Conservation (phyloP, 2,888 invertebrate species). For the Neria commutata region DNA sequence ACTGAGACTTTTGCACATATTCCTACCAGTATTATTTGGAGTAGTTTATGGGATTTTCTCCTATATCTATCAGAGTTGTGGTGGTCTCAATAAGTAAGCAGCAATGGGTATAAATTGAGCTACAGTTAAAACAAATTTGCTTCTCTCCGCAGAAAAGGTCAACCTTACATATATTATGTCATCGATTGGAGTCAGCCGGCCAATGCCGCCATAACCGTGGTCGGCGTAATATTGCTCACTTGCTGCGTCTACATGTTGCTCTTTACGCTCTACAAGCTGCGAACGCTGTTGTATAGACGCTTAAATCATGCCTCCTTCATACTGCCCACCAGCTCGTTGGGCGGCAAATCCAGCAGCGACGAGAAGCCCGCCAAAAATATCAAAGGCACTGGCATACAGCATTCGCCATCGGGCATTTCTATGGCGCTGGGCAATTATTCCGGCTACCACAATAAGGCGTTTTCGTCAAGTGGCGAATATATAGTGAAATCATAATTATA, state of each 20-base stretch:
- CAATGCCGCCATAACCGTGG: slow-evolving; percentile 46
- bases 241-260: slow-evolving; percentile 53
- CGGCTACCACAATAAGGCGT: slow-evolving; percentile 55
- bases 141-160: slow-evolving; percentile 63
- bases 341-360: slow-evolving; percentile 17
- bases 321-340: slow-evolving; percentile 44
- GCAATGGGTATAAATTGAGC: neutral
- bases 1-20: slow-evolving; percentile 69
- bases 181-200: slow-evolving; percentile 77
- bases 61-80: slow-evolving; percentile 67
- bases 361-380: slow-evolving; percentile 19
- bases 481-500: slow-evolving; percentile 28
- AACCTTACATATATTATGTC: slow-evolving; percentile 74
- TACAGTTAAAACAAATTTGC: too few relatives aligned
- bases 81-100: slow-evolving; percentile 67
- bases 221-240: slow-evolving; percentile 51
- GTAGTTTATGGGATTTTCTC: slow-evolving; percentile 66
- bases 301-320: slow-evolving; percentile 43
- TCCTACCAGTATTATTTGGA: slow-evolving; percentile 69
- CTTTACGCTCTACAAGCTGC: slow-evolving; percentile 56
- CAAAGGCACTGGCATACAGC: slow-evolving; percentile 47
- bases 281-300: slow-evolving; percentile 49
- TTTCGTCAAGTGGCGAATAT: slow-evolving; percentile 36
- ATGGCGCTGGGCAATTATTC: slow-evolving; percentile 57
- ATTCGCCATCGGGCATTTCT: slow-evolving; percentile 56